Conservation (phyloP, 1,140 invertebrate genomes). For the Pogonomyrmex barbatus region DNA sequence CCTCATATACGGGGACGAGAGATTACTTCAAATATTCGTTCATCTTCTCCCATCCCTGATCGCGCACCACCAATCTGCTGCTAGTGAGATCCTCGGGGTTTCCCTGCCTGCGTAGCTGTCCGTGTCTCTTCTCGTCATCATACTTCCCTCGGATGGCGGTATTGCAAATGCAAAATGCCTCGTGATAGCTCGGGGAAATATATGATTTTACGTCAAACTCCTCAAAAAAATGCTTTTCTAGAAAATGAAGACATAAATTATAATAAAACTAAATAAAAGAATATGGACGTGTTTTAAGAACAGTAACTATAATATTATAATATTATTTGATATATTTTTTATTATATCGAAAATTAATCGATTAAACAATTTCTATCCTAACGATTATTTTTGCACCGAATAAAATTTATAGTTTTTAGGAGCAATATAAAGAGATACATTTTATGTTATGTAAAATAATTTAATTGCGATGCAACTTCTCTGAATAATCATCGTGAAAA, state of each 20-base stretch:
- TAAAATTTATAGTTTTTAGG: not conserved
- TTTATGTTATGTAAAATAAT: not conserved
- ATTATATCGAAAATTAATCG: not conserved
- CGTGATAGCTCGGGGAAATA: conserved; percentile 93
- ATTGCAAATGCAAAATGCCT: conserved; percentile 96
- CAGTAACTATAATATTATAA: not conserved
- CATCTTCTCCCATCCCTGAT: conserved; percentile 95
- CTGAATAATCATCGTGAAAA: conserved; percentile 96
- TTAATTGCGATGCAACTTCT: conserved; percentile 78
- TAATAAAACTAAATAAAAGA: not conserved
- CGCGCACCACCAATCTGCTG: conserved; percentile 90
- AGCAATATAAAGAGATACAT: not conserved
- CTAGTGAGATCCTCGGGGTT: conserved; percentile 80
- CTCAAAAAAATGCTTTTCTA: conserved; percentile 93
- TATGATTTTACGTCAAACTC: conserved; percentile 95
- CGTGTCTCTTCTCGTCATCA: conserved; percentile 86
- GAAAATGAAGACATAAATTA: conserved; percentile 26
- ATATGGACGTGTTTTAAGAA: not conserved
- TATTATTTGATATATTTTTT: not conserved
- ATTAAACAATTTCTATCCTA: not conserved
- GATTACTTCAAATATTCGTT: conserved; percentile 89
- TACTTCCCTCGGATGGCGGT: conserved; percentile 96
- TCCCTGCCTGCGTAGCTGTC: conserved; percentile 59
- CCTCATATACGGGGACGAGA: conserved; percentile 23
- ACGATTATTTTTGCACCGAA: not conserved